phyloP scores from a whole-genome alignment of 2,888 invertebrate genomes.

The Cantharis lateralis region DNA sequence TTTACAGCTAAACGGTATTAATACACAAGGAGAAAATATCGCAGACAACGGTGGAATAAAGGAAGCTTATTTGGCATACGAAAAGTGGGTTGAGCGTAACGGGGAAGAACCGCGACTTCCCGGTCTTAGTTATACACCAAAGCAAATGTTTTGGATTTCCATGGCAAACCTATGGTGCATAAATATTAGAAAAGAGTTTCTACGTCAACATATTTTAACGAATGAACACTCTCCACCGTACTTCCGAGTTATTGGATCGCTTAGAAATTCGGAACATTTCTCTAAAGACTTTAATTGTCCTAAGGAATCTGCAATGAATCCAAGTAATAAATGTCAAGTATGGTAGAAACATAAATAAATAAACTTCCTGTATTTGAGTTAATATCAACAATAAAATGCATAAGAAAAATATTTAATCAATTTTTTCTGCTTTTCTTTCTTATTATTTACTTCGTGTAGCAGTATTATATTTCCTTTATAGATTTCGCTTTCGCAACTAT shows the following conservation, averaged over 20 bases:
- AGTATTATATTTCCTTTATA: no score
- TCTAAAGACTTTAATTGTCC: constrained; percentile 61
- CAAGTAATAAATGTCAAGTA: constrained; percentile 56
- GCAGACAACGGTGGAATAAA: no score
- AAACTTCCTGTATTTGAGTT: background rate
- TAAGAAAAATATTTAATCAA: no score
- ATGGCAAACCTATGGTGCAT: constrained; percentile 77
- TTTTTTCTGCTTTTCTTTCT: no score
- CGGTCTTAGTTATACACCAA: constrained; percentile 38
- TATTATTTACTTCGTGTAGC: no score
- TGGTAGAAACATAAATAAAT: constrained; percentile 8
- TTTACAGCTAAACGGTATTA: constrained; percentile 58
- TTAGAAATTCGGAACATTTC: constrained; percentile 61
- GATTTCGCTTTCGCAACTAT: no score
- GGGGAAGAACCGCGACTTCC: constrained; percentile 19
- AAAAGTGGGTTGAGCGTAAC: constrained; percentile 5
- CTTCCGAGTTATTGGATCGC: constrained; percentile 60
- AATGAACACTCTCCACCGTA: constrained; percentile 47
- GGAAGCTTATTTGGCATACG: no score
- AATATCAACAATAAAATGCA: no score
- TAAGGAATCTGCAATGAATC: constrained; percentile 60
- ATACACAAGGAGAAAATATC: no score
- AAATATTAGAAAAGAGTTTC: constrained; percentile 16
- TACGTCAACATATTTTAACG: constrained; percentile 5
- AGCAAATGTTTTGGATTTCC: constrained; percentile 59